Conservation (phyloP, 2,888 invertebrate genomes). For the Rhogogaster chlorosoma region DNA sequence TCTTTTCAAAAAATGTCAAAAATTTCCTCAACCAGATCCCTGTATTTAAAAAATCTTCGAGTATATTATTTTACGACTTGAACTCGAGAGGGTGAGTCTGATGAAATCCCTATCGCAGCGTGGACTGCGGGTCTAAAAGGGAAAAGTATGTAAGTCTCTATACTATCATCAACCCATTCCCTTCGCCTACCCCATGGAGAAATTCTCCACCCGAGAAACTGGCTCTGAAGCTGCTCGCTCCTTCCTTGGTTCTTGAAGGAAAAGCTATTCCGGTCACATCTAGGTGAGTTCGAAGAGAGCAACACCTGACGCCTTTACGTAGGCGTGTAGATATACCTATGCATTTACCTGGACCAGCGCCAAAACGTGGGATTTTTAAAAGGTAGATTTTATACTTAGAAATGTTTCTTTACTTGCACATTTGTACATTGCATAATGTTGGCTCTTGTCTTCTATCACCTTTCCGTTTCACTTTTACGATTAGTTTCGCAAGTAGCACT, state of each 20-base stretch:
- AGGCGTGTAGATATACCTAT: not conserved
- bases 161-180: not conserved
- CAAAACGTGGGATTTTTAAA: not conserved
- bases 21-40: too few species aligned
- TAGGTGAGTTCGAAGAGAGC: not conserved
- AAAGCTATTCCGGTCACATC: not conserved
- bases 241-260: not conserved
- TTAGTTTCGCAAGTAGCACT: too few species aligned
- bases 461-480: not conserved
- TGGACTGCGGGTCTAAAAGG: not conserved
- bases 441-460: not conserved
- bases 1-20: not conserved
- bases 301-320: slow-evolving; percentile 19
- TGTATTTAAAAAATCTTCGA: not conserved
- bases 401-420: too few species aligned
- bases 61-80: not conserved
- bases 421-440: not conserved
- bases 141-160: not conserved
- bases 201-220: not conserved
- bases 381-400: not conserved
- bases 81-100: not conserved
- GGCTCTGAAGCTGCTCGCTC: not conserved
- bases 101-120: not conserved
- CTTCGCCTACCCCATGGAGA: not conserved
- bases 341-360: not conserved